phyloP scores from a whole-genome alignment of 92 coral and sea anemone genomes.

The Scolanthus callimorphus region DNA sequence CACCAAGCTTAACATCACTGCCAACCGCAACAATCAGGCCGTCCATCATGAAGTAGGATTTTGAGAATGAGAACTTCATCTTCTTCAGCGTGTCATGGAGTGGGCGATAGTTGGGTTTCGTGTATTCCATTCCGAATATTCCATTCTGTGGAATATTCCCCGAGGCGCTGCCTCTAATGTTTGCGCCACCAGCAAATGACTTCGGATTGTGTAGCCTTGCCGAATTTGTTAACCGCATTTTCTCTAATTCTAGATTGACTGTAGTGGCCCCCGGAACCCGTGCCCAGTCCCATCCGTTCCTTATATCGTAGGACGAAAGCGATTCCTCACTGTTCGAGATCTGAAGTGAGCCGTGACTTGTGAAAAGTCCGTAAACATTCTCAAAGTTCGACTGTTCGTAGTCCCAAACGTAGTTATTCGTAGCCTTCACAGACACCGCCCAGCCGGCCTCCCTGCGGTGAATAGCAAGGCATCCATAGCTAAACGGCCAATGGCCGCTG shows the following conservation, averaged over 20 bases:
- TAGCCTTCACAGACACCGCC: slow-evolving; percentile 56
- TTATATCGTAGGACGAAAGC: slow-evolving; percentile 16
- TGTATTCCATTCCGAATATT: slow-evolving; percentile 59
- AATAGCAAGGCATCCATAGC: slow-evolving; percentile 39
- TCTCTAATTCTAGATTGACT: slow-evolving; percentile 9
- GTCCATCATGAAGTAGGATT: slow-evolving; percentile 61
- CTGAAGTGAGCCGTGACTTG: slow-evolving; percentile 55
- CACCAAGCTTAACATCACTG: slow-evolving; percentile 32
- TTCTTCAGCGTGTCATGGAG: background rate
- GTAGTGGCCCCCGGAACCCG: slow-evolving; percentile 55
- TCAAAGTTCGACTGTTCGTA: slow-evolving; percentile 23
- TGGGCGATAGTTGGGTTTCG: slow-evolving; percentile 34
- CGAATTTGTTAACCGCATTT: slow-evolving; percentile 6
- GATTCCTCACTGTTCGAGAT: slow-evolving; percentile 54
- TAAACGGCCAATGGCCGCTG: slow-evolving; percentile 48
- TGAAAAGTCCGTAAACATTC: slow-evolving; percentile 42
- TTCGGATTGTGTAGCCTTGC: slow-evolving; percentile 38
- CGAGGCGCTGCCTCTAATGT: slow-evolving; percentile 26
- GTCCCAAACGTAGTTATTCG: slow-evolving; percentile 48
- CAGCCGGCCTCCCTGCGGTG: slow-evolving; percentile 58
- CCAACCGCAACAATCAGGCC: slow-evolving; percentile 59
- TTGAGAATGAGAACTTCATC: slow-evolving; percentile 39
- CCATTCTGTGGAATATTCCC: slow-evolving; percentile 41
- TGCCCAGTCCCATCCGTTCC: slow-evolving; percentile 65
- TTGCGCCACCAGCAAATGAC: slow-evolving; percentile 54